phyloP scores from a whole-genome alignment of 2,888 invertebrate species.

The Caenorhabditis japonica region DNA sequence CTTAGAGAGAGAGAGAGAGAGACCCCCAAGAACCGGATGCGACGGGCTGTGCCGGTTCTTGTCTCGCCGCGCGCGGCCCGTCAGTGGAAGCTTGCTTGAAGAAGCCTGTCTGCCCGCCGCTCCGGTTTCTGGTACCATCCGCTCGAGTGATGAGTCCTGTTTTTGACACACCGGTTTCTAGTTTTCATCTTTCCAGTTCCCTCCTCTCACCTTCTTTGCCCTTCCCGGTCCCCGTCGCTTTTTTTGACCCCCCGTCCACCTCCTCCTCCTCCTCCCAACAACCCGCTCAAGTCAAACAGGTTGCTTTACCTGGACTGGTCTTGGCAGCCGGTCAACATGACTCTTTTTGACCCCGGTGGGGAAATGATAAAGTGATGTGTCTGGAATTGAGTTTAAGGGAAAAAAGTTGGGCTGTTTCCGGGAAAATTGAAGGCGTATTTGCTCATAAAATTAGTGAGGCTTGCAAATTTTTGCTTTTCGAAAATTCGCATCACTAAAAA shows the following conservation, averaged over 20 bases:
- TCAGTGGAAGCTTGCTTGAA: neutral
- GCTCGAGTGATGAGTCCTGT: conserved; percentile 3
- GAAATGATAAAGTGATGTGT: too few relatives aligned
- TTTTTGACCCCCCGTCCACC: neutral
- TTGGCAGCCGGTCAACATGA: too few relatives aligned
- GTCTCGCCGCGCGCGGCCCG: conserved; percentile 5
- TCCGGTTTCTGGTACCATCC: conserved; percentile 1
- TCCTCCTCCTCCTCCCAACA: conserved; percentile 9
- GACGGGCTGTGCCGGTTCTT: too few relatives aligned
- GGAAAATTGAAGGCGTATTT: too few relatives aligned
- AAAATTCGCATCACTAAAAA: too few relatives aligned
- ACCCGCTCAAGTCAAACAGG: conserved; percentile 19
- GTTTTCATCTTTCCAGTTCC: conserved; percentile 19
- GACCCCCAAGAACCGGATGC: too few relatives aligned
- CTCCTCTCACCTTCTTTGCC: conserved; percentile 9
- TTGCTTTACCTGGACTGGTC: conserved; percentile 34
- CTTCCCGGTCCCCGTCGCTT: conserved; percentile 1
- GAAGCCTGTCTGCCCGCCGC: neutral
- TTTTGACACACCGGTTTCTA: conserved; percentile 25
- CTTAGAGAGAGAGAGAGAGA: too few relatives aligned
- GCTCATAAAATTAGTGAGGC: too few relatives aligned
- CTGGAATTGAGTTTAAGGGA: too few relatives aligned
- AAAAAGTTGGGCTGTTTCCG: too few relatives aligned
- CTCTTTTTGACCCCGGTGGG: too few relatives aligned
- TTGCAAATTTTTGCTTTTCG: too few relatives aligned